Percentiles rank a stretch among this genome's conserved stretches.
phyloP scores from a whole-genome alignment of 2,797 vertebrate genomes.

The Nannoperca australis region DNA sequence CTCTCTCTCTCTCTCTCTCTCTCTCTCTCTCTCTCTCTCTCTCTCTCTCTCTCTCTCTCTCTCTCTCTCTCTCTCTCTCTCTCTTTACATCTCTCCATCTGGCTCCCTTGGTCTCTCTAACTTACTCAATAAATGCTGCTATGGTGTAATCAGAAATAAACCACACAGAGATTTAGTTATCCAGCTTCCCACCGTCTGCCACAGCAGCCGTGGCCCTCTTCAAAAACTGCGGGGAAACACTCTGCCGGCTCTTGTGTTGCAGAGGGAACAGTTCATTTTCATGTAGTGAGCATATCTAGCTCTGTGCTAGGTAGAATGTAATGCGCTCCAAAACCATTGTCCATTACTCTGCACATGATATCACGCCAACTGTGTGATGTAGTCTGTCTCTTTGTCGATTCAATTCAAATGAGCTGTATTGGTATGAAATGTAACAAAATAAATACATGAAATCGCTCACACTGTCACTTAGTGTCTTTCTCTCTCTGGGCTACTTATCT shows the following conservation, averaged over 20 bases:
- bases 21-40: conserved; percentile 37
- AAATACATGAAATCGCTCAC: conserved; percentile 33
- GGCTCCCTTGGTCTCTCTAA: conserved; percentile 31
- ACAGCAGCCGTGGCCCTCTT: not conserved
- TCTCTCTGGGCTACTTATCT: not conserved
- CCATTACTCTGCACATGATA: conserved; percentile 44
- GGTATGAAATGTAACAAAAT: conserved; percentile 45
- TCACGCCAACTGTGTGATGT: conserved; percentile 51
- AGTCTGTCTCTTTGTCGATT: conserved; percentile 16
- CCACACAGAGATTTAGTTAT: not conserved
- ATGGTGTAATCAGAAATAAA: conserved; percentile 37
- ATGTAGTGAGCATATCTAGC: conserved; percentile 12
- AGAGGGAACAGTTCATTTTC: conserved; percentile 28
- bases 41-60: conserved; percentile 29
- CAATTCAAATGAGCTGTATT: conserved; percentile 48
- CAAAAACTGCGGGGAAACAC: conserved; percentile 13
- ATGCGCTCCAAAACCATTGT: conserved; percentile 47
- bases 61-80: conserved; percentile 1
- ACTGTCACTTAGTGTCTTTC: not conserved
- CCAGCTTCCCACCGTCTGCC: conserved; percentile 1
- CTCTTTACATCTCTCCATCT: conserved; percentile 37
- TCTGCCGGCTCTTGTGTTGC: conserved; percentile 10
- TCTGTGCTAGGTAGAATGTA: conserved; percentile 38
- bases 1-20: conserved; percentile 16
- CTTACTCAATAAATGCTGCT: conserved; percentile 26